A percentile compares a stretch with the other conserved stretches of the same genome.
phyloP scores from a whole-genome alignment of 2,888 invertebrate genomes.

The Beris chalybata region DNA sequence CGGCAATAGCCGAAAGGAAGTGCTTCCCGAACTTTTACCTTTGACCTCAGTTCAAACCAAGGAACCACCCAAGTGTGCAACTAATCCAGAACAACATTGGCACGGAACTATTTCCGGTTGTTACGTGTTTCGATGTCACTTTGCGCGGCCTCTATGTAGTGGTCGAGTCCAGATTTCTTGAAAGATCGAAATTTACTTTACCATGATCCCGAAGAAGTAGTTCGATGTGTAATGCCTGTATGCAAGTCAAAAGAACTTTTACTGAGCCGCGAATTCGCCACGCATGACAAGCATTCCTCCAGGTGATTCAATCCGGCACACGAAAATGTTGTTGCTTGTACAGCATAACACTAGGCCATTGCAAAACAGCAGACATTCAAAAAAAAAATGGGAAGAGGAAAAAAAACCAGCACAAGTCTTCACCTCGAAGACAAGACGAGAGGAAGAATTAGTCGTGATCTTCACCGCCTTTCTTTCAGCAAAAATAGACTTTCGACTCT shows the following conservation, averaged over 20 bases:
- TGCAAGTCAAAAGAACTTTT: constrained; percentile 29
- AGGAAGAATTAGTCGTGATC: constrained; percentile 34
- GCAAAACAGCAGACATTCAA: constrained; percentile 3
- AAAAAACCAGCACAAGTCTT: constrained; percentile 14
- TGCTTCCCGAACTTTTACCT: not conserved
- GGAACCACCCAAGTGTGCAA: constrained; percentile 14
- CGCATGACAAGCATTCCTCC: constrained; percentile 39
- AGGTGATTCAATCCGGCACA: constrained; percentile 36
- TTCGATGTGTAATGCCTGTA: too few species aligned
- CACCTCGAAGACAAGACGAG: constrained; percentile 12
- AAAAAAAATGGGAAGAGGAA: constrained; percentile 3
- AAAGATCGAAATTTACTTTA: too few species aligned
- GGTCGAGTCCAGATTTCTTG: too few species aligned
- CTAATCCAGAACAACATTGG: constrained; percentile 16
- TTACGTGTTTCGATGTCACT: too few species aligned
- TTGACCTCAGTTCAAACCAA: too few species aligned
- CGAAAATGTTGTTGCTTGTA: constrained; percentile 8
- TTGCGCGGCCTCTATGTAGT: too few species aligned
- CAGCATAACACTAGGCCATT: constrained; percentile 11
- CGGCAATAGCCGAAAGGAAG: not conserved
- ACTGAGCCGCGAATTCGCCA: constrained; percentile 35
- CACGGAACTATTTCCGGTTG: constrained; percentile 24
- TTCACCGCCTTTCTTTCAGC: constrained; percentile 34
- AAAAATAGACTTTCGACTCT: constrained; percentile 24
- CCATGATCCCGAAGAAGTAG: too few species aligned